These are phyloP conservation scores for Hydrolagus colliei DNA, from an alignment of 2,797 vertebrate genomes.

Conservation along the genomic window DNA sequence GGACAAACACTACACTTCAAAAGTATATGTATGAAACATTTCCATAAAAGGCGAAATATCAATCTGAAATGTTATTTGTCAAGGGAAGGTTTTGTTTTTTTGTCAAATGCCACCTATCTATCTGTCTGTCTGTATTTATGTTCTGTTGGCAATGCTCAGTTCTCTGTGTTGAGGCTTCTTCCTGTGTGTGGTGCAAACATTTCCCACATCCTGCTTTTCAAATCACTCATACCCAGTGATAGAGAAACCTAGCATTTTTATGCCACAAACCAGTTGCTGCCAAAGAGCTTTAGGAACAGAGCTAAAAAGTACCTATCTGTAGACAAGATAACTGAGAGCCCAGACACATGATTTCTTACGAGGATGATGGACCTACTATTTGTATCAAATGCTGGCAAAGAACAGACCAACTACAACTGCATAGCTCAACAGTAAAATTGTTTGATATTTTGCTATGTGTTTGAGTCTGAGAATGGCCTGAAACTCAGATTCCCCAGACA, in stretches of 20 bases:
- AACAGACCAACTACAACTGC: slow-evolving; percentile 7
- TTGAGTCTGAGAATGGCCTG: background rate
- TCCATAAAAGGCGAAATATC: background rate
- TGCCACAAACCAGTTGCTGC: background rate
- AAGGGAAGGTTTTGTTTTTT: background rate
- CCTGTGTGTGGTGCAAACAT: background rate
- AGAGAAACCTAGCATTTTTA: background rate
- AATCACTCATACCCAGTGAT: background rate
- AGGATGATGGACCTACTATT: slow-evolving; percentile 14
- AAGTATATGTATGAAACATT: background rate
- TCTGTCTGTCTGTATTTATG: no score
- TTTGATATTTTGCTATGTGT: background rate
- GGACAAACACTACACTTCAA: no score
- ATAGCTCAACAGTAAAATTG: background rate
- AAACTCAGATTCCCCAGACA: background rate
- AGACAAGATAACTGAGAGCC: background rate
- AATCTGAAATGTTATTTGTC: background rate
- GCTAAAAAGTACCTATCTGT: background rate
- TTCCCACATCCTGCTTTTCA: slow-evolving; percentile 22
- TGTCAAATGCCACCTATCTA: background rate
- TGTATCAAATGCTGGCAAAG: slow-evolving; percentile 23
- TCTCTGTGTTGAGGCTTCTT: background rate
- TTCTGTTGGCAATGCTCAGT: background rate
- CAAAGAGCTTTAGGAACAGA: slow-evolving; percentile 13
- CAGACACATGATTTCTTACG: background rate